Base-by-base conservation (phyloP, 2,888 invertebrate species). In the Nomada fabriciana region DNA sequence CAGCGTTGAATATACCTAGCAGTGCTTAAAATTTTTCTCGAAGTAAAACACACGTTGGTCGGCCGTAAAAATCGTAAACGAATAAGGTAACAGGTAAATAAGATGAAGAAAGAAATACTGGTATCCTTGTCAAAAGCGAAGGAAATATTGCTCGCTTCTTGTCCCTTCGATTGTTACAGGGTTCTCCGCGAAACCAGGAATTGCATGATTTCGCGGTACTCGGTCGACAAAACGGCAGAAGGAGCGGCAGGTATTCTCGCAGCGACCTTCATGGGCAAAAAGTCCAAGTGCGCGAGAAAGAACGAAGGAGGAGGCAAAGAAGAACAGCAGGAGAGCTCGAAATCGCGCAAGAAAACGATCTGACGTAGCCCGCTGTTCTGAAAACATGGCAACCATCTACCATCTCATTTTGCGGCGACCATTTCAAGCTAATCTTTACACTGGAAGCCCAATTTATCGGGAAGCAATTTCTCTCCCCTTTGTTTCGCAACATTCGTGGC, bases 221-320 rank as follows among this genome's bases (percentile, higher is more conserved):
- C 76, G 61, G 74, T n/a, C 60, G 82, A 74, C 65, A 53, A 65
- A 63, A 63, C 53, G 25, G 76, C 65, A 73, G 70, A 81, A 74
- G 76, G 61, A 73, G 64, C 76, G 72, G 83, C 82, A 82, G 77
- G 77, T 82, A 82, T 77, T 77, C 73, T 57, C 78, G 73, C 72
- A 61, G 73, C 85, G 83, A 85, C 85, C 83, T 86, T 86, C 85
- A 61, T 64, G 61, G 80, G 61, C 82, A 85, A 86, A 85, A 83
- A 84, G 77, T 80, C 61, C 67, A 76, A 72, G 79, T 80, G 80
- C 82, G 83, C 86, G 83, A 82, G 83, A 82, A 88, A 79, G 76
- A 79, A 84, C 83, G 86, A 87, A 84, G 82, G 85, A 85, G 82
- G 77, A 85, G 87, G 83, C 83, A 78, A 80, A 83, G 86, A 83